A percentile compares a stretch with the other conserved stretches of the same genome.
Evolutionary conservation across 2,797 vertebrate species (phyloP).

Genomic region (Prunella strophiata): DNA sequence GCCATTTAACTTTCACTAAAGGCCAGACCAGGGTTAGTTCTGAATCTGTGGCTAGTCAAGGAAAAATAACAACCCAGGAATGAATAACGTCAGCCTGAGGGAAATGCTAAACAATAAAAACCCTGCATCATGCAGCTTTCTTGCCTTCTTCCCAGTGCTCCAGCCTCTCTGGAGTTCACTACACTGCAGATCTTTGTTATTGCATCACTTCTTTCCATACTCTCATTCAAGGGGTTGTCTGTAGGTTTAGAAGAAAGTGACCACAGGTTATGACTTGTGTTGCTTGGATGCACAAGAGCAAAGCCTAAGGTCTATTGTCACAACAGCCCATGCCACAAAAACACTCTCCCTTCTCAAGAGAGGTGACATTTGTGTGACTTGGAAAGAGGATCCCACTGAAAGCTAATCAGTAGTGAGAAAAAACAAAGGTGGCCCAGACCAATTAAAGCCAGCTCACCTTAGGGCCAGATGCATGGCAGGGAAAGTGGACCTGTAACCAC

Average conservation of each 20-base stretch:
- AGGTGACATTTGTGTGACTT: not conserved
- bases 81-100: not conserved
- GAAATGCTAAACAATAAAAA: not conserved
- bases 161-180: not conserved
- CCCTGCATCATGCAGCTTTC: not conserved
- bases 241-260: not conserved
- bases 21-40: not conserved
- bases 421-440: not conserved
- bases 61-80: not conserved
- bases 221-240: not conserved
- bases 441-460: not conserved
- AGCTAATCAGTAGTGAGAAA: not conserved
- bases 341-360: not conserved
- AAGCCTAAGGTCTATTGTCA: not conserved
- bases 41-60: not conserved
- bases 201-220: not conserved
- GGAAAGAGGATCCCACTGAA: not conserved
- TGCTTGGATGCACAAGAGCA: not conserved
- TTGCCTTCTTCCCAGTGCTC: not conserved
- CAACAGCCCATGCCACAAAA: not conserved
- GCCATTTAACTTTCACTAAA: not conserved
- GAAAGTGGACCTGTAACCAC: not conserved
- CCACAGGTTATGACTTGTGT: not conserved
- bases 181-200: not conserved
- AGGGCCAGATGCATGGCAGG: accelerated